Base-by-base conservation (phyloP, 1,140 invertebrate species). In the Neelides sp. region DNA sequence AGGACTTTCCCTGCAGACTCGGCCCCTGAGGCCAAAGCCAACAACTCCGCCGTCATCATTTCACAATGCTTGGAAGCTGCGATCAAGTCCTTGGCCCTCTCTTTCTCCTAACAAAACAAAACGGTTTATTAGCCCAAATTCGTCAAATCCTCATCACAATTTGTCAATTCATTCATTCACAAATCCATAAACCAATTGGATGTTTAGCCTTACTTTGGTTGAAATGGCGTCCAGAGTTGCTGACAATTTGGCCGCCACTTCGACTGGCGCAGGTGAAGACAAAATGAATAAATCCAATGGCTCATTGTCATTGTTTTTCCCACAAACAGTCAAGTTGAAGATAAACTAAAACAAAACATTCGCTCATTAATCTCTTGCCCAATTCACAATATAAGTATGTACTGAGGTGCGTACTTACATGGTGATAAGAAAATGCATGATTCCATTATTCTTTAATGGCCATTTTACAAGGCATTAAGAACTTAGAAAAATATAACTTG, bases 261-360 rank as follows among this genome's bases (percentile, higher is more conserved):
- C 94, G 7, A 97, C 91, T 23, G 95, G 95, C 8, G 94, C 94
- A 15, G 92, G 89, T 1, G 92, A 96, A 3, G 94, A 84, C 20
- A 98, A 71, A 19, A 98, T 83, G 66, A 98, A 98, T 64, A 98
- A 93, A 65, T 95, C 83, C 28, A 98, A 88, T 1, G 94, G 92
- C 61, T 89, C 85, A 68, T 98, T 96, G 58, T 91, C 84, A 68
- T 89, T 82, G 61, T 90, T 88, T 69, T 97, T 98, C 8, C 93
- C 94, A 68, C 92, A 94, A 4, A 96, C 82, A 90, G 98, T 98
- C 63, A 98, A 72, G 68, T 98, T 97, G 69, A 95, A 96, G 22
- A 98, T 88, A 68, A 98, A 99, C 79, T 85, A 66, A 46, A 74
- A 67, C 57, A n/a, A n/a, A n/a, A n/a, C n/a, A n/a, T n/a, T n/a